phyloP scores from a whole-genome alignment of 2,113 vertebrate genomes.

The Phyllostomus hastatus region DNA sequence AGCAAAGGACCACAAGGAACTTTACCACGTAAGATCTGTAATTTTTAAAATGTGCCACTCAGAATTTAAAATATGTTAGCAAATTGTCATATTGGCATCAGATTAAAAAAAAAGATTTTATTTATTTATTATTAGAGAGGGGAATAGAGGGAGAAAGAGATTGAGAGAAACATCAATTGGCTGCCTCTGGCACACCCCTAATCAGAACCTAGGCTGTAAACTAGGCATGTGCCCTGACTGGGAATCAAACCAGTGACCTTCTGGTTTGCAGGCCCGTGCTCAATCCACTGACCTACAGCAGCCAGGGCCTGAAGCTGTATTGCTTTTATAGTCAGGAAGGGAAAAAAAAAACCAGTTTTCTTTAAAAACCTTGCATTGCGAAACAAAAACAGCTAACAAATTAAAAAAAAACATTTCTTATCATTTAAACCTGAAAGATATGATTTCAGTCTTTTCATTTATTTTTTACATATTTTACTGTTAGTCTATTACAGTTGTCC shows the following conservation, averaged over 20 bases:
- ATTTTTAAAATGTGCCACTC: not conserved
- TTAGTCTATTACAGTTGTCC: no score
- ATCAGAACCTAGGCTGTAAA: no score
- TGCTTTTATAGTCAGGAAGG: slow-evolving; percentile 10
- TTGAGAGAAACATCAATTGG: no score
- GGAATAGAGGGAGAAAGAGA: no score
- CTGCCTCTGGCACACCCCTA: no score
- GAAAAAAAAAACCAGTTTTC: not conserved
- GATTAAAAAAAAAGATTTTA: not conserved
- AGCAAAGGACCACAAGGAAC: not conserved
- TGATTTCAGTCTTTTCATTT: not conserved
- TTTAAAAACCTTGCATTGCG: not conserved
- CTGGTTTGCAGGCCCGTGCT: no score
- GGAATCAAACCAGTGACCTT: no score
- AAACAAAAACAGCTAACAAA: not conserved
- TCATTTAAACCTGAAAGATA: not conserved
- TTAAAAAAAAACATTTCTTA: not conserved
- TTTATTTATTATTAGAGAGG: no score
- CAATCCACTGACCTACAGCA: no score
- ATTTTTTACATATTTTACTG: no score
- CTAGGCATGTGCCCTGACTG: no score
- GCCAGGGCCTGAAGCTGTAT: not conserved
- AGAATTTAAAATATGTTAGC: slow-evolving; percentile 25
- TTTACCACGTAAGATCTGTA: not conserved
- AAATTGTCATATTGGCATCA: not conserved